These are phyloP conservation scores for Harlomillsia oculata DNA, from an alignment of 1,140 invertebrate species.

Conservation along the genomic window DNA sequence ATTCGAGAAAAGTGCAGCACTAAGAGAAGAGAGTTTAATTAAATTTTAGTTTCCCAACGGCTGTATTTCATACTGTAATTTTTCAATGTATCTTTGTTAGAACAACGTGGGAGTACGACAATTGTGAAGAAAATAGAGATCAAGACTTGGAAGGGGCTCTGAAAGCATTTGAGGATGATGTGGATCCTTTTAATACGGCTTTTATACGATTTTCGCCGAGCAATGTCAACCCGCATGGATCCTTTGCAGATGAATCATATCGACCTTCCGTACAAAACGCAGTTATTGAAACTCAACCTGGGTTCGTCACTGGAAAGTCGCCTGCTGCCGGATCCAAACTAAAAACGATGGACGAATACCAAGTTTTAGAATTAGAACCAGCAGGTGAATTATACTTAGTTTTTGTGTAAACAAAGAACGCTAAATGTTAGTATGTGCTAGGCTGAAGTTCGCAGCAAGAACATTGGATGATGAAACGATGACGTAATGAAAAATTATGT, in stretches of 20 bases:
- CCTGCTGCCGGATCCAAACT: too few relatives aligned
- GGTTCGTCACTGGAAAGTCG: neutral
- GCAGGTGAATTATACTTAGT: too few relatives aligned
- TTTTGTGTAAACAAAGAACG: too few relatives aligned
- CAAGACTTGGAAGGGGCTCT: constrained; percentile 47
- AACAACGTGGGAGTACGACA: constrained; percentile 31
- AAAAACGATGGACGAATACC: too few relatives aligned
- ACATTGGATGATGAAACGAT: too few relatives aligned
- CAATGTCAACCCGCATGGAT: constrained; percentile 50
- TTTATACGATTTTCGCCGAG: constrained; percentile 69
- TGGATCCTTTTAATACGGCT: constrained; percentile 57
- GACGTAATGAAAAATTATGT: too few relatives aligned
- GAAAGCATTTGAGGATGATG: constrained; percentile 38
- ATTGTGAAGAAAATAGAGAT: constrained; percentile 36
- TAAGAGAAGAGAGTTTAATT: too few relatives aligned
- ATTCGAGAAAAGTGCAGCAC: neutral
- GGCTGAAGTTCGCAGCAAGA: too few relatives aligned
- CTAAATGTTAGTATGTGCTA: too few relatives aligned
- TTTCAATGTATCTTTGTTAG: constrained; percentile 28
- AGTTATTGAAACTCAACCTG: neutral
- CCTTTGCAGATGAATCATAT: constrained; percentile 68
- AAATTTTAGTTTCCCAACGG: too few relatives aligned
- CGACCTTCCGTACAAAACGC: constrained; percentile 47
- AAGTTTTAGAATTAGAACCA: too few relatives aligned
- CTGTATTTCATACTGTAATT: neutral